These are phyloP conservation scores for Calliopum simillimum DNA, from an alignment of 2,888 invertebrate genomes.

Conservation along the genomic window DNA sequence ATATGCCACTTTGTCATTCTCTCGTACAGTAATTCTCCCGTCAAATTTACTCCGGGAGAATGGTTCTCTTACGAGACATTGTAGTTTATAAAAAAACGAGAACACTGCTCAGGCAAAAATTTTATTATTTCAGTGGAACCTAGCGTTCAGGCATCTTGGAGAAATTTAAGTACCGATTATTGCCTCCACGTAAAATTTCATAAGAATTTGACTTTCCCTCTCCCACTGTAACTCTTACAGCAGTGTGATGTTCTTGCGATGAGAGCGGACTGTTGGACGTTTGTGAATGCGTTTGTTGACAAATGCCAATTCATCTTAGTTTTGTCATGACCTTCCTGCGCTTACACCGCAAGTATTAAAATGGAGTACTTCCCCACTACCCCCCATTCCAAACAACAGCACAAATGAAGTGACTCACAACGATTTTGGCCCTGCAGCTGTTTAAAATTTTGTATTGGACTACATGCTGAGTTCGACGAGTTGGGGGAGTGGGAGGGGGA, in stretches of 20 bases:
- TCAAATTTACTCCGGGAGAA: too few relatives aligned
- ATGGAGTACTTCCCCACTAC: not conserved
- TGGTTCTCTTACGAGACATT: too few relatives aligned
- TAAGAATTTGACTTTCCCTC: not conserved
- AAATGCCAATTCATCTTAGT: slow-evolving; percentile 40
- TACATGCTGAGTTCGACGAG: slow-evolving; percentile 6
- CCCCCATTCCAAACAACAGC: not conserved
- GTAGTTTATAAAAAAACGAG: too few relatives aligned
- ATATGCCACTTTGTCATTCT: too few relatives aligned
- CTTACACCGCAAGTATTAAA: not conserved
- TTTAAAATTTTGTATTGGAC: slow-evolving; percentile 14
- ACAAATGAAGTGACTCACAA: not conserved
- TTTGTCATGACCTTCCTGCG: slow-evolving; percentile 5
- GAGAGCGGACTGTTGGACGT: not conserved
- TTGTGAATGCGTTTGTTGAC: slow-evolving; percentile 28
- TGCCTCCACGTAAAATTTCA: too few relatives aligned
- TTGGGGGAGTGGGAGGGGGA: not conserved
- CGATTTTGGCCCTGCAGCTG: not conserved
- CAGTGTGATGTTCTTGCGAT: not conserved
- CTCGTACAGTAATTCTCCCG: too few relatives aligned
- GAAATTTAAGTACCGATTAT: too few relatives aligned
- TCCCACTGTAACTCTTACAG: not conserved
- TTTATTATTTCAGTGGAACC: too few relatives aligned
- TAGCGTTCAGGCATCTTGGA: too few relatives aligned
- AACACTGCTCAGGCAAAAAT: too few relatives aligned